Conservation (phyloP, 1,140 invertebrate genomes). For the Meloidogyne chitwoodi region DNA sequence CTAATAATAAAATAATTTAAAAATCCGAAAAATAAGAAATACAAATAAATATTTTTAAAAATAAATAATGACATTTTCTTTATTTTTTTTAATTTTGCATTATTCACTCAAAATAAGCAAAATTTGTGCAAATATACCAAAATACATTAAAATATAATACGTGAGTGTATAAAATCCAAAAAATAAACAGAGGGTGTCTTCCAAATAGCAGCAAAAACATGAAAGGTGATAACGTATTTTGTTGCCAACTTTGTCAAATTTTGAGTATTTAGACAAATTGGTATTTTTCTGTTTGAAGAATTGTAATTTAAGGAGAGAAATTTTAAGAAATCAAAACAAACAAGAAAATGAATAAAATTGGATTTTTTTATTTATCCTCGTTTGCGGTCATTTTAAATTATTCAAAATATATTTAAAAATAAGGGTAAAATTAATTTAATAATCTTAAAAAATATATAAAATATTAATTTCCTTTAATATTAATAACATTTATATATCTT, state of each 20-base stretch:
- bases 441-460: not conserved
- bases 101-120: too few relatives aligned
- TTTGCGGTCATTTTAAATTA: too few relatives aligned
- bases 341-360: not conserved
- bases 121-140: not conserved
- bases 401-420: not conserved
- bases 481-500: not conserved
- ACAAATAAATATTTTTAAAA: not conserved
- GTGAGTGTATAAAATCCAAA: not conserved
- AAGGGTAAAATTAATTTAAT: not conserved
- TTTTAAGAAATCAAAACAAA: not conserved
- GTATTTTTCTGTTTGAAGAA: not conserved
- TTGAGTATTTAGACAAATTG: not conserved
- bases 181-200: not conserved
- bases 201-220: too few relatives aligned
- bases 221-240: not conserved
- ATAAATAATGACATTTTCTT: not conserved
- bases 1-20: too few relatives aligned
- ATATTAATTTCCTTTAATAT: not conserved
- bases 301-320: not conserved
- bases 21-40: not conserved
- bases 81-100: not conserved
- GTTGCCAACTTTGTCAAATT: not conserved
- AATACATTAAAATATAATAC: too few relatives aligned
- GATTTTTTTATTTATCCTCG: not conserved